A percentile compares a stretch with the other conserved stretches of the same genome.
These are phyloP conservation scores for Philaenus spumarius DNA, from an alignment of 1,140 invertebrate species.

Conservation along the genomic window DNA sequence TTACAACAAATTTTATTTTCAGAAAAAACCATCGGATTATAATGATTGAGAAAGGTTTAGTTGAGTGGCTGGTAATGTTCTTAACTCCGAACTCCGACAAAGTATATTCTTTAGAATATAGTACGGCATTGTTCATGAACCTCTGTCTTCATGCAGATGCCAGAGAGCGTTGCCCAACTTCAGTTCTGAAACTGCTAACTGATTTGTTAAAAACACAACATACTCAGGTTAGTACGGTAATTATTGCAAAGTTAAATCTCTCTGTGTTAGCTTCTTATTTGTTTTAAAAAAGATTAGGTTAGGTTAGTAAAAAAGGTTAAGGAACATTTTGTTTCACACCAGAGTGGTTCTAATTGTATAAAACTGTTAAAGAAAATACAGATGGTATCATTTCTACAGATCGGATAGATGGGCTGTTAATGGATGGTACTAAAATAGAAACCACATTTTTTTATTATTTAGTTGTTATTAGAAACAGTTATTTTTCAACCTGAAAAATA, in stretches of 20 bases:
- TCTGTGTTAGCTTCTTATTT: neutral
- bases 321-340: neutral
- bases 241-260: too few relatives aligned
- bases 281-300: neutral
- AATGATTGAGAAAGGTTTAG: slow-evolving; percentile 54
- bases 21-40: slow-evolving; percentile 50
- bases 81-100: slow-evolving; percentile 39
- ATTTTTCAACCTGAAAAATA: too few relatives aligned
- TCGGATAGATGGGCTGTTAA: too few relatives aligned
- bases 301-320: neutral
- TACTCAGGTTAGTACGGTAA: slow-evolving; percentile 1
- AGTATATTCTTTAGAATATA: slow-evolving; percentile 53
- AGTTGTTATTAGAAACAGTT: too few relatives aligned
- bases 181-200: slow-evolving; percentile 14
- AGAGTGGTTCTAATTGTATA: neutral
- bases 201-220: slow-evolving; percentile 11
- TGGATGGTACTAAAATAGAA: too few relatives aligned
- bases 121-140: slow-evolving; percentile 60
- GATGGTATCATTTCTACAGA: too few relatives aligned
- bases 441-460: too few relatives aligned
- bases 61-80: slow-evolving; percentile 53
- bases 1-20: slow-evolving; percentile 20
- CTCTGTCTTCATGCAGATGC: slow-evolving; percentile 53
- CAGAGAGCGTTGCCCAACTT: slow-evolving; percentile 7
- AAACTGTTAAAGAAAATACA: too few relatives aligned